Evolutionary conservation across 2,797 vertebrate species (phyloP).

Genomic region (Pantherophis alleghaniensis): DNA sequence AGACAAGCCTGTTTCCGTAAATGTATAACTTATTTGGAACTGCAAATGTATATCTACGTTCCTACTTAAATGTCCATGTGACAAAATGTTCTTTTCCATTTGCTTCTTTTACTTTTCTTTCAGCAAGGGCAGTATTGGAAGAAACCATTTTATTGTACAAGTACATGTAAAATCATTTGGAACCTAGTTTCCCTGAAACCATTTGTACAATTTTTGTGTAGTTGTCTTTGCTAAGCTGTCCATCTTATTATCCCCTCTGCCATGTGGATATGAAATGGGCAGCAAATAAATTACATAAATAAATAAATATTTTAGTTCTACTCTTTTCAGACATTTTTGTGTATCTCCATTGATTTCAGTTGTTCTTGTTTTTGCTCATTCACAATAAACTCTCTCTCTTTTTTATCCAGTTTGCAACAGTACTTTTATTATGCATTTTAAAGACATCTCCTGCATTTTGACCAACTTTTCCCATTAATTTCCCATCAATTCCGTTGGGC

Average conservation of each 20-base stretch:
- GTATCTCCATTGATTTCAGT: not conserved
- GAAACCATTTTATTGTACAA: not conserved
- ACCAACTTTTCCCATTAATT: not conserved
- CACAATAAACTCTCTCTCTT: not conserved
- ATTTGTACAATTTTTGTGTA: not conserved
- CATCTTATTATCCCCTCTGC: not conserved
- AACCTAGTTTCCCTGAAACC: not conserved
- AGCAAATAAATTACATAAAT: not conserved
- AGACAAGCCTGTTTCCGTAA: not conserved
- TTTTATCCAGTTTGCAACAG: not conserved
- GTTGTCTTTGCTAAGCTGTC: not conserved
- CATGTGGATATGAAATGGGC: not conserved
- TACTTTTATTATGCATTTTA: not conserved
- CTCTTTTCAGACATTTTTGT: not conserved
- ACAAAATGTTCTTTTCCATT: slow-evolving; percentile 49
- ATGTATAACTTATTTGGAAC: not conserved
- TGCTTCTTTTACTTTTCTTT: slow-evolving; percentile 43
- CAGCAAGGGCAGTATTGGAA: not conserved
- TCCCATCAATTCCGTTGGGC: not conserved
- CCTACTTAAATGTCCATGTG: slow-evolving; percentile 58
- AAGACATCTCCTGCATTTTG: not conserved
- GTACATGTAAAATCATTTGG: not conserved
- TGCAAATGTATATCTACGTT: slow-evolving; percentile 32
- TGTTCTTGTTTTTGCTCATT: not conserved
- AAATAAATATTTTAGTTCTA: not conserved